Evolutionary conservation across 2,888 invertebrate species (phyloP).

Genomic region (Eristalis intricaria): DNA sequence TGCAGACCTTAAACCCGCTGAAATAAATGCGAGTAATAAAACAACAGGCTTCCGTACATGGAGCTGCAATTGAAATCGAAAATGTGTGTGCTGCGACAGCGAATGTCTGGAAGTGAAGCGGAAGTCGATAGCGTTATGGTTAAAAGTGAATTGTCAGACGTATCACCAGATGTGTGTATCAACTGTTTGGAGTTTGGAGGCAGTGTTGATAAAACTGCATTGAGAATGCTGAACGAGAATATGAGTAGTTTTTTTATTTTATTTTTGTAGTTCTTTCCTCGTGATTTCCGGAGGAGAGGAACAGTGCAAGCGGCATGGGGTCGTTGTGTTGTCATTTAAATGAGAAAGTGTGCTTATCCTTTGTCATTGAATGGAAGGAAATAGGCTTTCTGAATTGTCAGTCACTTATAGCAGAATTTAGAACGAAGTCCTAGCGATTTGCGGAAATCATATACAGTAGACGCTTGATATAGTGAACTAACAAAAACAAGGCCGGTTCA

Average conservation of each 20-base stretch:
- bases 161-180: neutral
- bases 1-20: neutral
- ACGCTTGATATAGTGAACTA: no score
- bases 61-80: conserved; percentile 34
- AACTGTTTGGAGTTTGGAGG: neutral
- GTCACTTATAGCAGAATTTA: no score
- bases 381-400: no score
- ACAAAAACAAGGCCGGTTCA: no score
- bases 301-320: no score
- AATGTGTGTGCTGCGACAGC: conserved; percentile 12
- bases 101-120: conserved; percentile 10
- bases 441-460: no score
- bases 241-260: neutral
- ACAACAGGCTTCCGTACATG: conserved; percentile 10
- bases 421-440: no score
- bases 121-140: conserved; percentile 8
- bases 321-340: no score
- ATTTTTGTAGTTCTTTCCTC: no score
- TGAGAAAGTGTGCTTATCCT: no score
- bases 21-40: conserved; percentile 12
- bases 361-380: no score
- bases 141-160: neutral
- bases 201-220: neutral
- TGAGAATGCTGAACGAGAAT: neutral
- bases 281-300: no score